Percentiles rank a stretch among this genome's conserved stretches.
Evolutionary conservation across 2,888 invertebrate genomes (phyloP).

Genomic region (Chouioia cunea): DNA sequence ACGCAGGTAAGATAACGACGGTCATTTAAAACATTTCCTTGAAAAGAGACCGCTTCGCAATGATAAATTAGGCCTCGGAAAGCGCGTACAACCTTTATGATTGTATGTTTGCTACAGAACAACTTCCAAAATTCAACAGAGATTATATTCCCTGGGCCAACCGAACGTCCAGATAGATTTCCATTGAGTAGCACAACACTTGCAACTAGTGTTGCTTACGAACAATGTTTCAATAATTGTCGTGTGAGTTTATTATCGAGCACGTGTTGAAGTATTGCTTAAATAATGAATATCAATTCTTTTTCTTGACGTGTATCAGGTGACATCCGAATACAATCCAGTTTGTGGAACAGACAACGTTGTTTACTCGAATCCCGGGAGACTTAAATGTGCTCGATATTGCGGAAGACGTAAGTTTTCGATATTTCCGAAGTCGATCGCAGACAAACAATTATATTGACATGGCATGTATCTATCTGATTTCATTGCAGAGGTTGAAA

Average conservation of each 20-base stretch:
- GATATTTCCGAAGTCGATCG: too few relatives aligned
- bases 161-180: constrained; percentile 24
- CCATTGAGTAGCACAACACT: background rate
- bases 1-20: constrained; percentile 30
- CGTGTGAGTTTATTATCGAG: constrained; percentile 12
- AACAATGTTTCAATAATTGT: constrained; percentile 31
- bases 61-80: background rate
- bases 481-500: constrained; percentile 22
- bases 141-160: constrained; percentile 38
- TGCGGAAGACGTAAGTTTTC: constrained; percentile 56
- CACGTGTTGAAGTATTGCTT: background rate
- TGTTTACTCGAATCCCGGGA: constrained; percentile 56
- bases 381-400: constrained; percentile 51
- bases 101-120: background rate
- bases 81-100: too few relatives aligned
- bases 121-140: constrained; percentile 15
- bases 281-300: background rate
- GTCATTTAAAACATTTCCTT: background rate
- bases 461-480: background rate
- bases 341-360: constrained; percentile 58
- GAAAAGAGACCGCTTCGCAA: background rate
- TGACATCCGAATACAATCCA: constrained; percentile 60
- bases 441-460: too few relatives aligned
- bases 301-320: constrained; percentile 35
- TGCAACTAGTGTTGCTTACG: background rate